Percentiles rank a stretch among this genome's conserved stretches.
phyloP scores from a whole-genome alignment of 2,113 vertebrate species.

The Sinocyclocheilus anophthalmus region DNA sequence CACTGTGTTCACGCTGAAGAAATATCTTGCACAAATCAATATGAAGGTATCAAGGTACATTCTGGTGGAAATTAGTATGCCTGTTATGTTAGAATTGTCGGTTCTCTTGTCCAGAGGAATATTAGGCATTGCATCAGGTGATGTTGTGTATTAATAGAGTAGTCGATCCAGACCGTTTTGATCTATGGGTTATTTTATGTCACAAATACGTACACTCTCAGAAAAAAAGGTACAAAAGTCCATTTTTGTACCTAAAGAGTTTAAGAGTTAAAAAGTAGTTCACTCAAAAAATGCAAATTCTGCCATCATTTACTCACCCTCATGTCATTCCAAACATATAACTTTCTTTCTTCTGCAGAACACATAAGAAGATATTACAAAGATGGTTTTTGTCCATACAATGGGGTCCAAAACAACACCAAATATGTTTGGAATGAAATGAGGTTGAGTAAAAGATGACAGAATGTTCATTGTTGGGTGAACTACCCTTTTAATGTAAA shows the following conservation, averaged over 20 bases:
- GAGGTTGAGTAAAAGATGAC: no score
- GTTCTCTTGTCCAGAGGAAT: slow-evolving; percentile 2
- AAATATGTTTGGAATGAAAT: no score
- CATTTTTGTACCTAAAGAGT: no score
- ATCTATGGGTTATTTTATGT: slow-evolving; percentile 3
- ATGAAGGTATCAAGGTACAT: slow-evolving; percentile 54
- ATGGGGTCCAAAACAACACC: no score
- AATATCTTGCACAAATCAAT: slow-evolving; percentile 57
- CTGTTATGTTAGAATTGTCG: slow-evolving; percentile 42
- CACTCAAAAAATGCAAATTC: not conserved
- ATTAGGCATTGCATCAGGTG: slow-evolving; percentile 9
- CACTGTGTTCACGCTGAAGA: slow-evolving; percentile 64
- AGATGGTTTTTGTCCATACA: no score
- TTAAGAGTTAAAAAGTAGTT: not conserved
- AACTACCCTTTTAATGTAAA: not conserved
- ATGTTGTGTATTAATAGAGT: slow-evolving; percentile 24
- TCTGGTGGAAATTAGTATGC: slow-evolving; percentile 56
- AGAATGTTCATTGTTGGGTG: no score
- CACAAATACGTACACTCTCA: no score
- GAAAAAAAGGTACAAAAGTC: no score
- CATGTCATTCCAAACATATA: no score
- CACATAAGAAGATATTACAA: no score
- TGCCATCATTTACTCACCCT: not conserved
- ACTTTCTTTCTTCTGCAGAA: no score
- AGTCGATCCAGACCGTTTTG: not conserved